Evolutionary conservation across 1,140 invertebrate genomes (phyloP).

Genomic region (Bombus breviceps): DNA sequence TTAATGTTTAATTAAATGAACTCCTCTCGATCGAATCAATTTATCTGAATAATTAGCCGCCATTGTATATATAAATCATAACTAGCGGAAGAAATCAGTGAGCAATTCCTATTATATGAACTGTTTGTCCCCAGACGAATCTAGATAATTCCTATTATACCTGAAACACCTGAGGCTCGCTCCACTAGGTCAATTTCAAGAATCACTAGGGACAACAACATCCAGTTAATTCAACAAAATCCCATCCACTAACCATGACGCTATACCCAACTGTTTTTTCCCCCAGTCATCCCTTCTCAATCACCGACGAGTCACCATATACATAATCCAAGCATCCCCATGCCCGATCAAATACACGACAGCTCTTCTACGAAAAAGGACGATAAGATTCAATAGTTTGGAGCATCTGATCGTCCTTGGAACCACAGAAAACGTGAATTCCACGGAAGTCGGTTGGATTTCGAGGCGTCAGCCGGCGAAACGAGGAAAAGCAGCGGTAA

Average conservation of each 20-base stretch:
- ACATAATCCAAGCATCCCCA: not conserved
- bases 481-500: slow-evolving; percentile 21
- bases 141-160: not conserved
- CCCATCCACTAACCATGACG: not conserved
- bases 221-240: not conserved
- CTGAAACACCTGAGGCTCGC: not conserved
- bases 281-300: not conserved
- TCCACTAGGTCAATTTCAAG: not conserved
- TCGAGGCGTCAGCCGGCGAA: not conserved
- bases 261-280: not conserved
- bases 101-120: not conserved
- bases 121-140: not conserved
- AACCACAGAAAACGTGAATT: not conserved
- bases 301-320: not conserved
- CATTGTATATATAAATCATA: not conserved
- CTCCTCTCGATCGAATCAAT: not conserved
- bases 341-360: no score
- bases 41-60: not conserved
- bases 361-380: not conserved
- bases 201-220: not conserved
- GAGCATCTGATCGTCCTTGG: not conserved
- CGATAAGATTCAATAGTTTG: no score
- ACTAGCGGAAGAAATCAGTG: not conserved
- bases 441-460: not conserved
- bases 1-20: not conserved